These are phyloP conservation scores for Batillaria attramentaria DNA, from an alignment of 1,140 invertebrate species.

Conservation along the genomic window DNA sequence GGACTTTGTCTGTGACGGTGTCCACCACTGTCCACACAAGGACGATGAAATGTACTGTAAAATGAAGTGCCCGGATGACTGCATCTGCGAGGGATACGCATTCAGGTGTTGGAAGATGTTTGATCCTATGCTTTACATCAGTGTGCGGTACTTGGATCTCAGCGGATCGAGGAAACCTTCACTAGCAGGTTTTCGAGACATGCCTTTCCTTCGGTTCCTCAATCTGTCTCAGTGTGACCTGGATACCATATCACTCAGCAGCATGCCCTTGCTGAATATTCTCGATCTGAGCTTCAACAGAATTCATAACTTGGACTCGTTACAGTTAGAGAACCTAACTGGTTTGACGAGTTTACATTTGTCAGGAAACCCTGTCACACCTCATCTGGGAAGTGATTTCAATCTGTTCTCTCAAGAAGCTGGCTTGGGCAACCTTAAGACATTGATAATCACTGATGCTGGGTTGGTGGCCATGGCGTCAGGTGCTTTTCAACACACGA, in stretches of 20 bases:
- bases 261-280: slow-evolving; percentile 17
- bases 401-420: neutral
- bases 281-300: slow-evolving; percentile 6
- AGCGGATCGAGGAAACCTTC: neutral
- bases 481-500: slow-evolving; percentile 20
- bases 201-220: neutral
- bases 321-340: neutral
- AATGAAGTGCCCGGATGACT: slow-evolving; percentile 39
- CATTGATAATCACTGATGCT: neutral
- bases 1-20: slow-evolving; percentile 14
- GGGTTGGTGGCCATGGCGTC: neutral
- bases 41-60: slow-evolving; percentile 37
- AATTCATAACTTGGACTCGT: neutral
- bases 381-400: neutral
- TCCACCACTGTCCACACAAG: slow-evolving; percentile 29
- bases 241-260: neutral
- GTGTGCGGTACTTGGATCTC: neutral
- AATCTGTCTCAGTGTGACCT: neutral
- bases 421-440: slow-evolving; percentile 25
- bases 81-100: slow-evolving; percentile 18
- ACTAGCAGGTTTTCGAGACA: neutral
- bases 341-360: slow-evolving; percentile 18
- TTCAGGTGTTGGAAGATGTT: slow-evolving; percentile 6
- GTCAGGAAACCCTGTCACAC: neutral
- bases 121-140: neutral